Base-by-base conservation (phyloP, 2,888 invertebrate species). In the Scelioninae gen. 1 region DNA sequence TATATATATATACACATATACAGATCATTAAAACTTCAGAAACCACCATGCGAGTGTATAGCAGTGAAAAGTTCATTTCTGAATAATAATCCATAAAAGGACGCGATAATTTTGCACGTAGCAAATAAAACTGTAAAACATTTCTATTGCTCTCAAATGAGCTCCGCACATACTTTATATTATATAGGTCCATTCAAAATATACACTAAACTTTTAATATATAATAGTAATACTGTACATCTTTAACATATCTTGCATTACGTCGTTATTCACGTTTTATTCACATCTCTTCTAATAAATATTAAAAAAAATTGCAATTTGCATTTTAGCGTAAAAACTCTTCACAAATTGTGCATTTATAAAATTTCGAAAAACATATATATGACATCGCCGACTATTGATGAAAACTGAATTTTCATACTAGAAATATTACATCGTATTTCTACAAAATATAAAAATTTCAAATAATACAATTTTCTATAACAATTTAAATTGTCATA, bases 171-270 rank as follows among this genome's bases (percentile, higher is more conserved):
- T 62, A 45, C 65, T 65, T 56, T 47, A 75, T 58, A 75, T 51
- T 63, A 63, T 45, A 74, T 45, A 63, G 49, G 32, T 43, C 11
- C 66, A 76, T 76, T 76, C 58, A 66, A 43, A 66, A 76, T 76
- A 51, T 60, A 58, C 58, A 51, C 58, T 75, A 75, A 58, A 66
- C 15, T 76, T 76, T 76, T 66, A 76, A 66, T 66, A n/a, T n/a
- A 66, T 66, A 49, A 66, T 58, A 58, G 40, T 76, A 76, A 76
- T 66, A 76, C 58, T 51, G 45, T 47, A 51, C 47, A 47, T 66
- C 66, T 66, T 66, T 23, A 76, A 66, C 75, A 51, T 56, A 56
- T 29, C 34, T 38, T 31, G 13, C 55, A 11, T 65, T 47, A 56
- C 75, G 47, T 16, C 29, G 62, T 65, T 65, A 65, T 75, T 75